These are phyloP conservation scores for Lemur catta DNA, from an alignment of 2,797 vertebrate genomes.

Conservation along the genomic window DNA sequence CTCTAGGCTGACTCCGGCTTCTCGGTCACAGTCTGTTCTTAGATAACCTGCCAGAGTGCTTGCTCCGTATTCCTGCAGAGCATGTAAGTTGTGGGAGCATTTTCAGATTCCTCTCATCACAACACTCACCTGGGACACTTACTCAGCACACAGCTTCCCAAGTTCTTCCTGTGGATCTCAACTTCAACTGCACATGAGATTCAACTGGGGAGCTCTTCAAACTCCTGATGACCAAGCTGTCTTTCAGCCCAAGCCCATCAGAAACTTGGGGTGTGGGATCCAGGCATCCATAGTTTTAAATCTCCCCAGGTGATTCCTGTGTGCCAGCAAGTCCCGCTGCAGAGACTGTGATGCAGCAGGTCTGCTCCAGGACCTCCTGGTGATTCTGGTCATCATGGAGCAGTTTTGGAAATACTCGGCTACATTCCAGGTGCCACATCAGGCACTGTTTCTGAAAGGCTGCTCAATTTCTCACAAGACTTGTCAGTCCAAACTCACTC, in stretches of 20 bases:
- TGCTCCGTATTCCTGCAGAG: neutral
- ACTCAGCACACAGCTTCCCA: neutral
- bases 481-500: neutral
- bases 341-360: neutral
- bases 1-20: neutral
- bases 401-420: neutral
- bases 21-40: neutral
- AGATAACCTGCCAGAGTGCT: neutral
- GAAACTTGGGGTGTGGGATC: neutral
- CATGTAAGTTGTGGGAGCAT: neutral
- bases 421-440: neutral
- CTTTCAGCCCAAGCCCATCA: conserved; percentile 30
- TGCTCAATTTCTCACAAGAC: neutral
- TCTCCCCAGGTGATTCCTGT: neutral
- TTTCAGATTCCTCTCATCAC: neutral
- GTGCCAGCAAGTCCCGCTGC: neutral
- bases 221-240: conserved; percentile 58
- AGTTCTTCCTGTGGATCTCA: neutral
- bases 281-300: conserved; percentile 30
- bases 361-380: neutral
- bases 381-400: neutral
- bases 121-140: neutral
- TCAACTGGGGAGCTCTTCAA: conserved; percentile 54
- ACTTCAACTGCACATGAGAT: neutral
- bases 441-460: neutral